These are phyloP conservation scores for Eueremaeus valkanovi DNA, from an alignment of 2,888 invertebrate genomes.

Conservation along the genomic window DNA sequence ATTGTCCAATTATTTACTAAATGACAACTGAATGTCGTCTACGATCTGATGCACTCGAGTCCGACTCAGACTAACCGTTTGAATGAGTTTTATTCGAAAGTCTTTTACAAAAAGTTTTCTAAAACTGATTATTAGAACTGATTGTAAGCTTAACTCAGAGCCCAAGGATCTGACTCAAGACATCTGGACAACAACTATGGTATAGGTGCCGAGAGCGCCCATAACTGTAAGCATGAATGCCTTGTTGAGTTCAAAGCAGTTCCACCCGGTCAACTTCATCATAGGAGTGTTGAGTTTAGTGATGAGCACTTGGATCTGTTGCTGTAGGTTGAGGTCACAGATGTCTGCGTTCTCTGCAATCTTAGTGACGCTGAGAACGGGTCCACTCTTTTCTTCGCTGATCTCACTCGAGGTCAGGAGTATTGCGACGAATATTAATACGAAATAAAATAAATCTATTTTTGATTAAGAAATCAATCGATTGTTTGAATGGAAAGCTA, in stretches of 20 bases:
- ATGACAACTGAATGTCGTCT: too few species aligned
- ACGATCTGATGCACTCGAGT: too few species aligned
- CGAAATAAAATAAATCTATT: slow-evolving; percentile 36
- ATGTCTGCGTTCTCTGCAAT: slow-evolving; percentile 30
- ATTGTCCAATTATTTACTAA: too few species aligned
- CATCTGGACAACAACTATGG: slow-evolving; percentile 33
- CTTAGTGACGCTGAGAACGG: slow-evolving; percentile 22
- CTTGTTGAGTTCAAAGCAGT: slow-evolving; percentile 35
- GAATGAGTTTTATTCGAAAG: too few species aligned
- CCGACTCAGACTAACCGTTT: too few species aligned
- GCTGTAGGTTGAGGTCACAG: slow-evolving; percentile 27
- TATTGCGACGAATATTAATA: slow-evolving; percentile 23
- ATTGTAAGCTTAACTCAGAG: too few species aligned
- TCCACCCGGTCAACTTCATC: slow-evolving; percentile 36
- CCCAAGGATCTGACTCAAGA: not conserved
- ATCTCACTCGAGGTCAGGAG: slow-evolving; percentile 27
- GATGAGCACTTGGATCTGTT: slow-evolving; percentile 25
- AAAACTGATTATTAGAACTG: too few species aligned
- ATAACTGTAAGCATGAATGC: slow-evolving; percentile 38
- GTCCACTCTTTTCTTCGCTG: not conserved
- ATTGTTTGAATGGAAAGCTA: not conserved
- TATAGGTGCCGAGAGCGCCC: slow-evolving; percentile 34
- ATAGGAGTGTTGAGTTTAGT: slow-evolving; percentile 38
- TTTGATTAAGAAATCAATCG: not conserved
- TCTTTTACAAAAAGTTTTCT: too few species aligned